Evolutionary conservation across 2,888 invertebrate genomes (phyloP), one percentile per base, ranked within the genome.

Genomic region (Ypsolopha scabrella): DNA sequence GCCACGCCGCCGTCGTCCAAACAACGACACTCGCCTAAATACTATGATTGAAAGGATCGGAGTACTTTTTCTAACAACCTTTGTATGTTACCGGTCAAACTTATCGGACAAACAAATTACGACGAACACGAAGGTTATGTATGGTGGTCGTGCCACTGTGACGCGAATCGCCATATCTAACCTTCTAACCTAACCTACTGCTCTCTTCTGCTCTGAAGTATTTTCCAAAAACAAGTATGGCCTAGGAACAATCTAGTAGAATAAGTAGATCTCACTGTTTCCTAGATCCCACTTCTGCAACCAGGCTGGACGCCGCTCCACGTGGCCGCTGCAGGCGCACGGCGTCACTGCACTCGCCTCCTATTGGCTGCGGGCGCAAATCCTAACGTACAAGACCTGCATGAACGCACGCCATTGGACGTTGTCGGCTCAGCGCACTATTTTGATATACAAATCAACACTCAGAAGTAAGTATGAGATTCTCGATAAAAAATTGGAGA

Each of bases 281-380:
- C 34, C 3, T 61, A 88, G 88, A 53, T 87, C 13, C 80, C 87
- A 0, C 58, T 77, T 0, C 67, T 88, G 51, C 77, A 83, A 65
- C 67, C 75, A 0, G 90, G 90, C 2, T 89, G 89, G 77, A 90
- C 90, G 0, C 87, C 91, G 0, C 80, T 91, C 0, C 91, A 91
- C 60, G 82, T 89, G 7, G 89, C 90, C 0, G 80, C 87, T 11
- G 78, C 87, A 1, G 81, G 88, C 53, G 85, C 86, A 0, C 73
- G 88, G 33, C 64, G 67, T 1, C 80, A 86, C 46, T 87, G 88
- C 63, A 85, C 88, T 0, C 62, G 82, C 0, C 65, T 85, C 0
- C 76, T 91, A 0, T 63, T 90, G 10, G 80, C 81, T 1, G 80
- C 85, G 9, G 87, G 87, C 0, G 87, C 87, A 0, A 76, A 88